Evolutionary conservation across 2,113 vertebrate species (phyloP), one percentile per base, ranked within the genome.

Genomic region (Struthidea cinerea): DNA sequence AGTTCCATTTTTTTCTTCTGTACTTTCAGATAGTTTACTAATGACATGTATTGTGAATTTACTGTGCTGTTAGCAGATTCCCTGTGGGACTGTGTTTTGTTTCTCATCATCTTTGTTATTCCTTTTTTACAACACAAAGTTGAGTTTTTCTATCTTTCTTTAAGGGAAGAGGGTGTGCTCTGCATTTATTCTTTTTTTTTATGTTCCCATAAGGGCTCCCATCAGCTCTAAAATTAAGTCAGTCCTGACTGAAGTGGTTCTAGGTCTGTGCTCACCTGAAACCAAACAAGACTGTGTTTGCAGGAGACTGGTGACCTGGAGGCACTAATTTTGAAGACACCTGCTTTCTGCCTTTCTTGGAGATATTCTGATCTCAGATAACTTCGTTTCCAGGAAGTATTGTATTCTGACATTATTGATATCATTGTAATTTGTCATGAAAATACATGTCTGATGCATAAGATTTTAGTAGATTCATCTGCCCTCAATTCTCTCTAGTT

Each of bases 21-120:
- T 87, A 19, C 41, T 94, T 93, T 94, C 60, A 83, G 42, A 87
- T n/a, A 28, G 32, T 95, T 96, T 96, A 94, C 61, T 97, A 96
- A 96, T 96, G 84, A 85, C 42, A 55, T 41, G 23, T 92, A 77
- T 23, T 81, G 30, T 93, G 90, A 96, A 77, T 89, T 93, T 82
- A 79, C 61, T 76, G 14, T 89, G 30, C 11, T 81, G 80, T 81
- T 90, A 78, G 49, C 49, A 89, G 71, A 78, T 79, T 91, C 28
- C 55, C 87, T 35, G 13, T 68, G 47, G 47, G 63, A 85, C 5
- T 82, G 21, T 84, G 50, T 68, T 89, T 85, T 91, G 39, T 87
- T 91, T 79, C 49, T 90, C 59, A 56, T 87, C 17, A 59, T 90
- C 55, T 57, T 59, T 81, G 10, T 71, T 93, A 78, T 52, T 92